Base-by-base conservation (phyloP, 2,888 invertebrate genomes). In the Acronicta leporina region DNA sequence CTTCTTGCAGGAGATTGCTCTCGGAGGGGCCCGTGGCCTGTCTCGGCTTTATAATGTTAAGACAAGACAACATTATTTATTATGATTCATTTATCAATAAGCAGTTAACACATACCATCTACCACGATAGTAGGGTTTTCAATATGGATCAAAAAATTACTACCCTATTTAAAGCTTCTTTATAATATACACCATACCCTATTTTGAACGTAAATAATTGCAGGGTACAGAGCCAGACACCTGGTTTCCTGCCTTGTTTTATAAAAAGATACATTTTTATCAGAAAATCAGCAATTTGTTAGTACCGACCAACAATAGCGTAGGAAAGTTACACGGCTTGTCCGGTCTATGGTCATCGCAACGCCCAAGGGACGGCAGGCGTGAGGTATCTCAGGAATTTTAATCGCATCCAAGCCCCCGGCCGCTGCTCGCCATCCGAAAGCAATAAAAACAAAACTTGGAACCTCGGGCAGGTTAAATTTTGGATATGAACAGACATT, bases 321-420 rank as follows among this genome's bases (percentile, higher is more conserved):
- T 62, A 69, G 69, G 66, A 75, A 75, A 73, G 69, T 62, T 67
- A 72, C 64, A 75, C 68, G 63, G 54, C 62, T 83, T 85, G 82
- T 76, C 80, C 71, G 77, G 69, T 90, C 91, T 89, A 82, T 83
- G 82, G 81, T 65, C 79, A 82, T 83, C 82, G 75, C 68, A 71
- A 67, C 75, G 83, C 83, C 82, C 75, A 80, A 84, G 86, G 87
- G 86, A 82, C 84, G 87, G 86, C 84, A 86, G 90, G 92, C 93
- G 93, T 88, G 89, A 91, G 92, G 92, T 87, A 92, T 92, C 88
- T 85, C 79, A 87, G 90, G 94, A 94, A 94, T 94, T 89, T 94
- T 94, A 94, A 94, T 94, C 94, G 94, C 87, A 89, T 88, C 92
- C 88, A 89, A 88, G 88, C 87, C 88, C 81, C 84, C 80, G 87